Evolutionary conservation across 2,113 vertebrate genomes (phyloP).

Genomic region (Engystomops pustulosus): DNA sequence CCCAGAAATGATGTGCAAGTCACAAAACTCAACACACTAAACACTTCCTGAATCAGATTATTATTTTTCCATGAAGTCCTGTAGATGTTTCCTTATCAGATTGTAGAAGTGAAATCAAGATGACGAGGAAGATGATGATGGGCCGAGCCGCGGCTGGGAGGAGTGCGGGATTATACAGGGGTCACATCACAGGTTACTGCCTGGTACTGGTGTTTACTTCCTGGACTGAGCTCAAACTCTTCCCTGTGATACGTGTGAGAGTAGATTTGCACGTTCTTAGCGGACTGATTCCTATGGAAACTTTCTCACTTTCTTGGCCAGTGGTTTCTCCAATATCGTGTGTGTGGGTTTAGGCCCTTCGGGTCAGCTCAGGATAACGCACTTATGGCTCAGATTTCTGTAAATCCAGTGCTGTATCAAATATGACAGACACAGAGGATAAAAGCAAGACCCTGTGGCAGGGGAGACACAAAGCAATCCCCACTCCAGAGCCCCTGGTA

Average conservation of each 20-base stretch:
- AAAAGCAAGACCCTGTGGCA: background rate
- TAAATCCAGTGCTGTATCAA: background rate
- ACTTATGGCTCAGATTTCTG: background rate
- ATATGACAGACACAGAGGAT: background rate
- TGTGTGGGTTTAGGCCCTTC: constrained; percentile 29
- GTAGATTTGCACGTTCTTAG: constrained; percentile 30
- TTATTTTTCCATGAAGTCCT: background rate
- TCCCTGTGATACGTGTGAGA: constrained; percentile 23
- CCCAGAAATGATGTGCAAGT: too few species aligned
- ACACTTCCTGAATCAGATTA: background rate
- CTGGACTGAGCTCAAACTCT: constrained; percentile 11
- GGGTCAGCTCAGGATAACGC: constrained; percentile 40
- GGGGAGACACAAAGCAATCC: too few species aligned
- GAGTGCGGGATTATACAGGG: background rate
- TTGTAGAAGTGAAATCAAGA: background rate
- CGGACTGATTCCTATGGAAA: constrained; percentile 12
- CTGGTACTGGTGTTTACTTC: background rate
- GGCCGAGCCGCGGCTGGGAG: background rate
- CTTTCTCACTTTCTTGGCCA: constrained; percentile 22
- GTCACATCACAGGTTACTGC: background rate
- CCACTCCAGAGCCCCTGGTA: too few species aligned
- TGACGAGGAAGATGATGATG: background rate
- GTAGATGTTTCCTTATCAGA: background rate
- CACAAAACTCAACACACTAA: background rate
- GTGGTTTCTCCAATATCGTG: background rate